Evolutionary conservation across 2,797 vertebrate species (phyloP).

Genomic region (Typhlichthys subterraneus): DNA sequence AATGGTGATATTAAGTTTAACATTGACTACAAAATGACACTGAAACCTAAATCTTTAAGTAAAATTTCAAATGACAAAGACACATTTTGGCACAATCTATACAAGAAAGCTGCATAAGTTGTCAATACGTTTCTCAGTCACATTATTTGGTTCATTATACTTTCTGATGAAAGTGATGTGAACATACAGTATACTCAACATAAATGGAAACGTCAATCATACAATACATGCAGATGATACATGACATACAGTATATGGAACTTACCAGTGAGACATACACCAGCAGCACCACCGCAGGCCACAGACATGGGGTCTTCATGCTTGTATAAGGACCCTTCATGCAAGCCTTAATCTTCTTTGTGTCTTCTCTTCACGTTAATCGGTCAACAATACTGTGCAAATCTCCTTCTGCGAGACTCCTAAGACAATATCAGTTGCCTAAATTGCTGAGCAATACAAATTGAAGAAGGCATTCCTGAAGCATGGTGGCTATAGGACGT

Average conservation of each 20-base stretch:
- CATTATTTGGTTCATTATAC: not conserved
- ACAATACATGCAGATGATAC: not conserved
- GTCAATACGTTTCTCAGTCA: too few species aligned
- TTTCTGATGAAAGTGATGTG: not conserved
- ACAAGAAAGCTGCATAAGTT: slow-evolving; percentile 1
- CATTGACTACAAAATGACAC: not conserved
- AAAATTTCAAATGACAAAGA: too few species aligned
- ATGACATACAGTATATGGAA: slow-evolving; percentile 43
- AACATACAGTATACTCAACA: too few species aligned
- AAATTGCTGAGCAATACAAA: slow-evolving; percentile 46
- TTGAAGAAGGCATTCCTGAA: slow-evolving; percentile 38
- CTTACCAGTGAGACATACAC: slow-evolving; percentile 88
- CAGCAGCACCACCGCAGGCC: slow-evolving; percentile 84
- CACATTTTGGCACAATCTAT: not conserved
- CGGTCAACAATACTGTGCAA: not conserved
- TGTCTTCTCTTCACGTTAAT: slow-evolving; percentile 18
- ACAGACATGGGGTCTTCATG: slow-evolving; percentile 87
- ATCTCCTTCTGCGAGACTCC: slow-evolving; percentile 19
- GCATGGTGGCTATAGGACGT: slow-evolving; percentile 15
- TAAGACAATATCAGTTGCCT: slow-evolving; percentile 38
- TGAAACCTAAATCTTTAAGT: not conserved
- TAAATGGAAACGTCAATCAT: not conserved
- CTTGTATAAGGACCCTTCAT: slow-evolving; percentile 58
- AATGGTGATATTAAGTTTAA: not conserved
- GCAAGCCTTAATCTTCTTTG: slow-evolving; percentile 35